Evolutionary conservation across 2,113 vertebrate genomes (phyloP), one percentile per base, ranked within the genome.

Genomic region (Myrmophylax atrothorax): DNA sequence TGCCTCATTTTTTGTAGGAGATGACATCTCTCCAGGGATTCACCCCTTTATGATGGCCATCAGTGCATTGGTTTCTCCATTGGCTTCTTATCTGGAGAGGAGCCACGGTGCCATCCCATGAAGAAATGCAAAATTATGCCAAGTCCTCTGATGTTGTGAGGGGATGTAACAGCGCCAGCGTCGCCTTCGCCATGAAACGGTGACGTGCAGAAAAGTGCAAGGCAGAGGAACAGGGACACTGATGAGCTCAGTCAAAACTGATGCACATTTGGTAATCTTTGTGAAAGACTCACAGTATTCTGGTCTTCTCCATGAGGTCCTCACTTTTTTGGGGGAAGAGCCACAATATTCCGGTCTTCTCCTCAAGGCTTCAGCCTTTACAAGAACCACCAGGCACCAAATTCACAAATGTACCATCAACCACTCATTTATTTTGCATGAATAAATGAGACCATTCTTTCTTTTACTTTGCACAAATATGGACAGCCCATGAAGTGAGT

Each of bases 61-160:
- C 0, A 0, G 10, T 12, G 50, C 2, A 1, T 1, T 9, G 35
- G 12, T 3, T 19, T 67, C 44, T 38, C 49, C 0, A 0, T 0
- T 55, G 69, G 8, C 19, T 42, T 19, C 59, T 33, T 28, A 19
- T 6, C 53, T 18, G 55, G 29, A 47, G 37, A 74, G 59, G 11
- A 78, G 19, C 8, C 1, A 1, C 0, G 3, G 25, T 2, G 5
- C 12, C 24, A 44, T 2, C 33, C 63, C 50, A 10, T 0, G 26
- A 22, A 40, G 67, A 73, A 64, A 80, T 8, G 6, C 25, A 59
- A 15, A 4, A 46, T 44, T 25, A 2, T 0, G 3, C 1, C 0
- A 50, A 47, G 8, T 56, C 22, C 10, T 37, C 38, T 6, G 37
- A 18, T 7, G 10, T 0, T 40, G 59, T 24, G 25, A 50, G 6